Evolutionary conservation across 2,888 invertebrate genomes (phyloP).

Genomic region (Deilephila elpenor): DNA sequence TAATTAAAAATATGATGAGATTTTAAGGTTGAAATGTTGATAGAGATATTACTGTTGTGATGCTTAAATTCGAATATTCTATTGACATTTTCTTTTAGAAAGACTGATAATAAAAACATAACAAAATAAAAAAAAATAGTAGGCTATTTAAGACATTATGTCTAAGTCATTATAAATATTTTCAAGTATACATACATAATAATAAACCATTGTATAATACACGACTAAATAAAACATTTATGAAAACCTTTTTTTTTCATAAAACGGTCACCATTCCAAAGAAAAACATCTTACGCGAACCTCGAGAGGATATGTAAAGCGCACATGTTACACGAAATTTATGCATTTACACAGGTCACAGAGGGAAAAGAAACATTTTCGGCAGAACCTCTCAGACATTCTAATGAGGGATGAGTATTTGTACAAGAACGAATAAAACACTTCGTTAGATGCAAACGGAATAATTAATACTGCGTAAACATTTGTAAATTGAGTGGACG

Average conservation of each 20-base stretch:
- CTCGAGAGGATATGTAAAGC: conserved; percentile 39
- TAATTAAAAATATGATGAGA: background rate
- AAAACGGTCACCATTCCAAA: conserved; percentile 17
- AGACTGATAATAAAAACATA: no score
- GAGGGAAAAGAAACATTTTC: conserved; percentile 66
- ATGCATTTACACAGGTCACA: conserved; percentile 62
- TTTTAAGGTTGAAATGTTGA: no score
- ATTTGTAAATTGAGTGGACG: conserved; percentile 21
- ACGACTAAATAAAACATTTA: background rate
- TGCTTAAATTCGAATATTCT: no score
- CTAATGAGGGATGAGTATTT: conserved; percentile 66
- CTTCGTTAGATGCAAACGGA: conserved; percentile 39
- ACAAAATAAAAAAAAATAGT: no score
- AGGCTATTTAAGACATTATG: no score
- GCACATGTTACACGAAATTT: conserved; percentile 56
- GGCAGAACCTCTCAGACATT: conserved; percentile 71
- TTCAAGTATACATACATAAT: no score
- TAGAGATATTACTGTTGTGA: no score
- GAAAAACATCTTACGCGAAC: conserved; percentile 6
- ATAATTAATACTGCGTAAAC: conserved; percentile 30
- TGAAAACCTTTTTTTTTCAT: background rate
- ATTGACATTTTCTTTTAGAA: no score
- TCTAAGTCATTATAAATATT: no score
- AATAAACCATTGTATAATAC: no score
- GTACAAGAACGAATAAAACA: conserved; percentile 52